These are phyloP conservation scores for Pangasius krempfi DNA, from an alignment of 2,797 vertebrate genomes.

Conservation along the genomic window DNA sequence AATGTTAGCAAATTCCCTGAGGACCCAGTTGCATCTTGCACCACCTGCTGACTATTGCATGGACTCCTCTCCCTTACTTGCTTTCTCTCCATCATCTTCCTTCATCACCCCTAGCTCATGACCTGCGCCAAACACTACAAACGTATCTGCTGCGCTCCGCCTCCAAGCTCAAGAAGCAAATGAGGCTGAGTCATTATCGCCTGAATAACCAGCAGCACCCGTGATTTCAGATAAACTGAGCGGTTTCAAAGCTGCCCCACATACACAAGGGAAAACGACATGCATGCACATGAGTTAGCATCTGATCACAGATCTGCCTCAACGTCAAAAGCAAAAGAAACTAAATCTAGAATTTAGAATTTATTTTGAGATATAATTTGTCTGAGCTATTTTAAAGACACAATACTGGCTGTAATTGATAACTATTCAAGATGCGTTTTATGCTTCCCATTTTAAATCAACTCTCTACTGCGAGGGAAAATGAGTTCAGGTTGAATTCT, in stretches of 20 bases:
- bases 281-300: background rate
- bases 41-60: constrained; percentile 43
- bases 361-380: background rate
- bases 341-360: background rate
- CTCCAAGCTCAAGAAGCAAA: constrained; percentile 7
- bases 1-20: constrained; percentile 55
- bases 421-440: background rate
- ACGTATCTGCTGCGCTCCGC: background rate
- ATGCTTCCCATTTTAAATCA: background rate
- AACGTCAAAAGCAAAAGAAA: background rate
- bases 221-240: background rate
- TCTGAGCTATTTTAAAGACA: background rate
- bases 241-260: background rate
- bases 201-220: background rate
- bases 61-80: constrained; percentile 14
- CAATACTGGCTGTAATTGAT: background rate
- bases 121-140: background rate
- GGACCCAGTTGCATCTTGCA: constrained; percentile 49
- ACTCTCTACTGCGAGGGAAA: constrained; percentile 19
- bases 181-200: background rate
- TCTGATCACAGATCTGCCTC: background rate
- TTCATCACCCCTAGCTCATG: constrained; percentile 14
- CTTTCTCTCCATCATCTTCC: background rate
- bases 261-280: constrained; percentile 2
- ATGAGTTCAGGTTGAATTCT: constrained; percentile 33